Evolutionary conservation across 1,140 invertebrate species (phyloP), one percentile per base, ranked within the genome.

Genomic region (Scaptomyza pallida): DNA sequence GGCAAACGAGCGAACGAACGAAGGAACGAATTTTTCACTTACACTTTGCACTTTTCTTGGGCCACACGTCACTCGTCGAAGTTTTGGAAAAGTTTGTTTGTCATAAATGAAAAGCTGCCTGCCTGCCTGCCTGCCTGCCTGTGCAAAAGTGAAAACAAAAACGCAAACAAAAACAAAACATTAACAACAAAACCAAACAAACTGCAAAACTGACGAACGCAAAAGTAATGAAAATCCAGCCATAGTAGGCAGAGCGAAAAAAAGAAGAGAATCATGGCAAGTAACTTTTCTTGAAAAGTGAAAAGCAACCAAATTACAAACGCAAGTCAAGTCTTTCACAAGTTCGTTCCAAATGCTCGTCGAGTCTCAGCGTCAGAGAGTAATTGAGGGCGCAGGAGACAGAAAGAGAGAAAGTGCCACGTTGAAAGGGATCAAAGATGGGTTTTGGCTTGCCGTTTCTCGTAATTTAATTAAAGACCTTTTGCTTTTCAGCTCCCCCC

Each of bases 401-500:
- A 48, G 55, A 41, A 40, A 57, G 45, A 33, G 55, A 45, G 15
- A 45, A 23, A 10, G 6, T 45, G 68, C 51, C 48, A 63, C 50
- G 70, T 61, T 55, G 60, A 78, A 86, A 88, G 75, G 82, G 81
- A 88, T 88, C 82, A 88, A 88, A 86, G 82, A 81, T 88, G 81
- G 81, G 69, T 74, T 85, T 81, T 86, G 81, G 75, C 60, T 26
- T 56, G 59, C 43, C 54, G 40, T 50, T 75, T 55, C 61, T 72
- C 60, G 82, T 86, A 86, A 86, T 86, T 86, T 86, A 86, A 86
- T 86, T 86, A 86, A 88, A 81, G 81, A 65, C 74, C 82, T 81
- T n/a, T 88, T 88, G 54, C 70, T 55, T 76, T 86, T 73, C 6
- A 30, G 26, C 19, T 4, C 19, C 19, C 8, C 8, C 51, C 56